Percentiles rank a stretch among this genome's conserved stretches.
These are phyloP conservation scores for Neomicropteryx cornuta DNA, from an alignment of 1,140 invertebrate genomes.

Conservation along the genomic window DNA sequence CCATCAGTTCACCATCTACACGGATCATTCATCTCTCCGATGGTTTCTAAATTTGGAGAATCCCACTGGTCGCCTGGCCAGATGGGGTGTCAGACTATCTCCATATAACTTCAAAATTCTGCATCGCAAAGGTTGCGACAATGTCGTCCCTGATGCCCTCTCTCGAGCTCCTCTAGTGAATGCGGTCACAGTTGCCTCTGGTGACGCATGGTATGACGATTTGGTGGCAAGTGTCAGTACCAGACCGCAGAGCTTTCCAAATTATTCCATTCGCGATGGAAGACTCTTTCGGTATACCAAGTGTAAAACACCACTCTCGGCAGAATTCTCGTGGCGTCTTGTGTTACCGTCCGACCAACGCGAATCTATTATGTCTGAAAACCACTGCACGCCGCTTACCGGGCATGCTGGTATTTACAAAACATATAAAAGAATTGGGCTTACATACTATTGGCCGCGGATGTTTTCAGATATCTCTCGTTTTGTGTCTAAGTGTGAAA, in stretches of 20 bases:
- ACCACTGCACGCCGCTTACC: slow-evolving; percentile 17
- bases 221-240: too few species aligned
- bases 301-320: slow-evolving; percentile 5
- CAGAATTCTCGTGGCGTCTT: slow-evolving; percentile 18
- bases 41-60: slow-evolving; percentile 13
- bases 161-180: slow-evolving; percentile 10
- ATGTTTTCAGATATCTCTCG: slow-evolving; percentile 15
- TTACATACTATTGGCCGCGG: slow-evolving; percentile 14
- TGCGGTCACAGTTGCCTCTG: not conserved
- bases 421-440: slow-evolving; percentile 15
- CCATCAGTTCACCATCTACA: slow-evolving; percentile 27
- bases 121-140: slow-evolving; percentile 17
- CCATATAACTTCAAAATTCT: slow-evolving; percentile 11
- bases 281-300: slow-evolving; percentile 12
- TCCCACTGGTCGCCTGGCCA: slow-evolving; percentile 9
- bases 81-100: slow-evolving; percentile 9
- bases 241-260: too few species aligned
- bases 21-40: slow-evolving; percentile 12
- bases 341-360: slow-evolving; percentile 14
- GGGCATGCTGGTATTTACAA: slow-evolving; percentile 25
- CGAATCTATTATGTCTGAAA: slow-evolving; percentile 9
- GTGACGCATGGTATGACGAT: slow-evolving; percentile 10
- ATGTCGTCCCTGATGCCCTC: slow-evolving; percentile 25
- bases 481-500: slow-evolving; percentile 14
- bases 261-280: slow-evolving; percentile 7